These are phyloP conservation scores for Capitulum mitella DNA, from an alignment of 2,888 invertebrate genomes.

Conservation along the genomic window DNA sequence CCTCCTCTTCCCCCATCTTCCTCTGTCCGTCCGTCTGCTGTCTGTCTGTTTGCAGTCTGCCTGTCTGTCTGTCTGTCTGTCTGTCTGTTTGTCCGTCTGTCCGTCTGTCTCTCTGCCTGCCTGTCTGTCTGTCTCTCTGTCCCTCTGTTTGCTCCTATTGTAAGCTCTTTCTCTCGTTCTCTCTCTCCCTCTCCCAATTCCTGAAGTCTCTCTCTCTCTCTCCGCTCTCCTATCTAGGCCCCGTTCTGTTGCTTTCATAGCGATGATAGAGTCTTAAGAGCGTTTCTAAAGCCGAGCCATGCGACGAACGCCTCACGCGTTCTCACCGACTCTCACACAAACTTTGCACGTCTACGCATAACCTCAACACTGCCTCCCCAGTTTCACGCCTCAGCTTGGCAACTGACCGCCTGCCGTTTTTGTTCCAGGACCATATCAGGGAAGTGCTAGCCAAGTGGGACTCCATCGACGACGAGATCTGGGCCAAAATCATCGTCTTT, in stretches of 20 bases:
- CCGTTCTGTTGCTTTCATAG: too few relatives aligned
- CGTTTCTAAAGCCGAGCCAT: too few relatives aligned
- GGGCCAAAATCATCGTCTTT: constrained; percentile 97
- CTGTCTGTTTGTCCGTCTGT: not conserved
- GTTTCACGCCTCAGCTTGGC: too few relatives aligned
- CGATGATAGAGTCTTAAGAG: too few relatives aligned
- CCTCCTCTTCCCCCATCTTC: not conserved
- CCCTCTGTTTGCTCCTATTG: not conserved
- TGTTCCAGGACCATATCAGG: constrained; percentile 85
- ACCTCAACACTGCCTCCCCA: too few relatives aligned
- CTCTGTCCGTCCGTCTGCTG: not conserved
- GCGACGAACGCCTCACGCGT: too few relatives aligned
- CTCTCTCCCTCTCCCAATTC: too few relatives aligned
- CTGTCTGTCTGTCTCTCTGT: not conserved
- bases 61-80: not conserved
- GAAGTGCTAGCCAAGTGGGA: constrained; percentile 95
- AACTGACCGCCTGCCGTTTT: too few relatives aligned
- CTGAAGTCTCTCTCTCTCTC: too few relatives aligned
- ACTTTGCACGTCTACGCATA: too few relatives aligned
- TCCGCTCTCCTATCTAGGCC: too few relatives aligned
- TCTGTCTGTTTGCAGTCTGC: not conserved
- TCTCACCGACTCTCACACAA: too few relatives aligned
- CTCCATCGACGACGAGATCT: constrained; percentile 95
- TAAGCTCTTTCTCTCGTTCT: not conserved
- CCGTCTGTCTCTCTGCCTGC: not conserved